These are phyloP conservation scores for Zenarchopterus dispar DNA, from an alignment of 2,797 vertebrate species.

Conservation along the genomic window DNA sequence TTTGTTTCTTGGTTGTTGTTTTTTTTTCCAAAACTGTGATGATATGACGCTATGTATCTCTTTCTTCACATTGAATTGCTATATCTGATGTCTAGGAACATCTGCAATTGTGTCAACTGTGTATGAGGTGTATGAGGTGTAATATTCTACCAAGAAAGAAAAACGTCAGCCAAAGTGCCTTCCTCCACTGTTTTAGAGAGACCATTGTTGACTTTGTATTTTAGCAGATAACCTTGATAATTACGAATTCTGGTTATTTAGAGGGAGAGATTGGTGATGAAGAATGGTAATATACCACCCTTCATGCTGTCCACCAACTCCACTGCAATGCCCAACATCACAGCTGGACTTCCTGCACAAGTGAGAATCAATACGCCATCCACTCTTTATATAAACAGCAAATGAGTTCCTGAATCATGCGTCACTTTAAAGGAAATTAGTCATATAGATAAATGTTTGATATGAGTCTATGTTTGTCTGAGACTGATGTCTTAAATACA, in stretches of 20 bases:
- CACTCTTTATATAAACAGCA: background rate
- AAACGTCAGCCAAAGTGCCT: no score
- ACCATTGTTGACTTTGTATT: background rate
- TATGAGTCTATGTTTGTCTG: conserved; percentile 10
- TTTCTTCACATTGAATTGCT: background rate
- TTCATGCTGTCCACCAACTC: conserved; percentile 72
- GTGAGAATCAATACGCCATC: conserved; percentile 20
- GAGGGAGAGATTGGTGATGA: conserved; percentile 63
- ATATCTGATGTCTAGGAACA: background rate
- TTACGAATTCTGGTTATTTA: conserved; percentile 24
- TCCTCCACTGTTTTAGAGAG: no score
- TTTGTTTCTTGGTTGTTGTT: no score
- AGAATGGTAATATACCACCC: conserved; percentile 82
- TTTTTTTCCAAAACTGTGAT: background rate
- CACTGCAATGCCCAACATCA: conserved; percentile 84
- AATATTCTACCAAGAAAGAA: no score
- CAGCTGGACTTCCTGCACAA: conserved; percentile 85
- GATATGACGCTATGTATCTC: background rate
- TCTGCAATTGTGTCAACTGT: background rate
- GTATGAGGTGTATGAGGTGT: background rate
- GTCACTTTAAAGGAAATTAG: background rate
- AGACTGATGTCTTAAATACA: conserved; percentile 21
- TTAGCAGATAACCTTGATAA: background rate
- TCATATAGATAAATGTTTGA: background rate
- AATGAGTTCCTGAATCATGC: background rate